These are phyloP conservation scores for Siniperca scherzeri DNA, from an alignment of 2,797 vertebrate species.

Conservation along the genomic window DNA sequence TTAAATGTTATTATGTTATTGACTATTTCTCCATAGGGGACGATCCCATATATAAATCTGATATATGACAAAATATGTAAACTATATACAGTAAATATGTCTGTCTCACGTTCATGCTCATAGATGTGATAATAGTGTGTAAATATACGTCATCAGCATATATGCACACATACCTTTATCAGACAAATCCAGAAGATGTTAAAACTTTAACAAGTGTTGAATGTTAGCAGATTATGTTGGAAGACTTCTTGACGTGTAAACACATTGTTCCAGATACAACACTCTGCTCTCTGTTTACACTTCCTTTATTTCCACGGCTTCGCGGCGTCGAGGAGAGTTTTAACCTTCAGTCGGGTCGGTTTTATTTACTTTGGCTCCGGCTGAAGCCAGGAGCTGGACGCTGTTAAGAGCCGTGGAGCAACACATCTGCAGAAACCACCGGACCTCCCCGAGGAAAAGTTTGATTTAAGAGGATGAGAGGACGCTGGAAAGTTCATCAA, in stretches of 20 bases:
- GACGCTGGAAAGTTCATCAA: neutral
- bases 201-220: too few species aligned
- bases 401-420: neutral
- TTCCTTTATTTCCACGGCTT: neutral
- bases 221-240: neutral
- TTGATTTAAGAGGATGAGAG: neutral
- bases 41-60: too few species aligned
- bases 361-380: constrained; percentile 5
- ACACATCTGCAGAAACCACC: neutral
- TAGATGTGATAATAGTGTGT: too few species aligned
- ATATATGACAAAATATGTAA: too few species aligned
- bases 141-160: too few species aligned
- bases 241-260: neutral
- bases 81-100: too few species aligned
- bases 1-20: too few species aligned
- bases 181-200: too few species aligned
- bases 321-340: neutral
- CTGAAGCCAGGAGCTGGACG: neutral
- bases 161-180: too few species aligned
- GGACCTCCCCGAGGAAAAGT: neutral
- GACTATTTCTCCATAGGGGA: too few species aligned
- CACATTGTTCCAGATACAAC: neutral
- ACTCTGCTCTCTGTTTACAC: neutral
- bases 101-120: too few species aligned
- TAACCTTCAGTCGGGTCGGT: neutral